phyloP scores from a whole-genome alignment of 2,113 vertebrate genomes.

The Colius striatus region DNA sequence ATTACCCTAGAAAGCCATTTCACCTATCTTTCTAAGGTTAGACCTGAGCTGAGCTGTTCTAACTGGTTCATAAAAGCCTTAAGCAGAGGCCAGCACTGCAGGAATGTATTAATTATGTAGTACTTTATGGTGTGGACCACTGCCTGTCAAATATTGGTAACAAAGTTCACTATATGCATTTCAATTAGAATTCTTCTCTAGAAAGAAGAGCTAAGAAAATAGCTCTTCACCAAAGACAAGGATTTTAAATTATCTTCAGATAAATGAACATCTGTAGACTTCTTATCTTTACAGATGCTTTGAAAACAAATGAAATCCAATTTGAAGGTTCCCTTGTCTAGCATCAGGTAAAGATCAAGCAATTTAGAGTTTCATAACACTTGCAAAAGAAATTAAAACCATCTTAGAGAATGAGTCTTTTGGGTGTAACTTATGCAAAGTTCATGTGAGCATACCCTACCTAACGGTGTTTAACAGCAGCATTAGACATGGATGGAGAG shows the following conservation, averaged over 20 bases:
- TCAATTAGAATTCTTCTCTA: slow-evolving; percentile 5
- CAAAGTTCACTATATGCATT: slow-evolving; percentile 19
- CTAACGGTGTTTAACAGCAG: background rate
- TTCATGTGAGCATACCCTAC: background rate
- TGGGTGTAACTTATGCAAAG: background rate
- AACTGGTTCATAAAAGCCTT: slow-evolving; percentile 19
- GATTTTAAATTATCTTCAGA: background rate
- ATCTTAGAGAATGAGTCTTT: background rate
- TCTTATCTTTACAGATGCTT: background rate
- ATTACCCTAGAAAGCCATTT: background rate
- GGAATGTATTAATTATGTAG: slow-evolving; percentile 34
- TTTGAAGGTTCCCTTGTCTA: slow-evolving; percentile 1
- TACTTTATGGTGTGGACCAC: background rate
- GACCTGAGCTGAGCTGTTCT: background rate
- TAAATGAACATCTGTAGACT: background rate
- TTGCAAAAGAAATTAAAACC: background rate
- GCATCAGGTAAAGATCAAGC: slow-evolving; percentile 1
- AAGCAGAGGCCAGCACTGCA: background rate
- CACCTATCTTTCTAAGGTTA: slow-evolving; percentile 1
- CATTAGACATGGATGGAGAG: background rate
- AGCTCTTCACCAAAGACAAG: background rate
- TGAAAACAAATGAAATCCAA: background rate
- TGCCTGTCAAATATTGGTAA: slow-evolving; percentile 11
- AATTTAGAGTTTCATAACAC: background rate
- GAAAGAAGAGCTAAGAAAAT: slow-evolving; percentile 14